Evolutionary conservation across 2,797 vertebrate species (phyloP), one percentile per base, ranked within the genome.

Genomic region (Euphonia xanthogaster): DNA sequence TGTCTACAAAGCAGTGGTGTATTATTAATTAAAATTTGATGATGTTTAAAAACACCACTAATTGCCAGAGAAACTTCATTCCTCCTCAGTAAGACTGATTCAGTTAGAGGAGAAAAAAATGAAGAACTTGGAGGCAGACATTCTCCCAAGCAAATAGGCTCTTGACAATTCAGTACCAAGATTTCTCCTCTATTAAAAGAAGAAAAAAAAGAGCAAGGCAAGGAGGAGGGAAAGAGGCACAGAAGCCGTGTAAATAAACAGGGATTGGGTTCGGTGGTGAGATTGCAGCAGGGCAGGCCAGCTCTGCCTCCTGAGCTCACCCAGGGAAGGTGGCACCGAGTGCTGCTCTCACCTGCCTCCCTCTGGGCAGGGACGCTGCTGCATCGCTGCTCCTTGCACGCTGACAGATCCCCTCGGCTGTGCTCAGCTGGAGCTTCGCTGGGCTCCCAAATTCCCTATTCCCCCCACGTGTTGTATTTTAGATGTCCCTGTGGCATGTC

Each of bases 161-260:
- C 22, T 44, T 50, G 30, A 35, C 21, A 60, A 47, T 47, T 65
- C 27, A 15, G 4, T 40, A 85, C 47, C 4, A 35, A 33, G 22
- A 51, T 35, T 78, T 47, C 15, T 45, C 37, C 20, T 33, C 6
- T 37, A 5, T 39, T 47, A 22, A 54, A 74, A 61, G 30, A 37
- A 15, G 9, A 3, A 3, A 54, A 54, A 42, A 54, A 40, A 42
- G 11, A 40, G 6, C 5, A 23, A 27, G 31, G 15, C 7, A 5
- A 13, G 16, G 17, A 6, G 2, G 6, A 16, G 6, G 7, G 10
- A 1, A 24, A 15, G 4, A 12, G 10, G 2, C 7, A 8, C 2
- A 11, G 23, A 9, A 67, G 54, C 31, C 40, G 8, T 28, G 16
- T 8, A 53, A 65, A 45, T 30, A 42, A 35, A 3, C 6, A 17